A percentile compares a stretch with the other conserved stretches of the same genome.
Evolutionary conservation across 2,113 vertebrate genomes (phyloP).

Genomic region (Pterophyllum scalare): DNA sequence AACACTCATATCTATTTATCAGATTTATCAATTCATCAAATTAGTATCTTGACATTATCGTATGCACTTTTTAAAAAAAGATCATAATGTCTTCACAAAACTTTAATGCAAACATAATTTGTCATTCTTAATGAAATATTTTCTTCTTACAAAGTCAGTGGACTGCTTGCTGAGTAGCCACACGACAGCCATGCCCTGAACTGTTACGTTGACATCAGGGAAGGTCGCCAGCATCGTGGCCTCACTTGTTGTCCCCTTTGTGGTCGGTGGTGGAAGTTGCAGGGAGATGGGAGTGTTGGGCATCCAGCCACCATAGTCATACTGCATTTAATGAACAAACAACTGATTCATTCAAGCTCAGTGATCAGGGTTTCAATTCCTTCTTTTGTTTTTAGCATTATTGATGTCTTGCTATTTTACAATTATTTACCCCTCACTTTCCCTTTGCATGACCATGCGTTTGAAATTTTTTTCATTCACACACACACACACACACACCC

Average conservation of each 20-base stretch:
- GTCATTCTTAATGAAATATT: background rate
- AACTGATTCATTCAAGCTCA: background rate
- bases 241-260: slow-evolving; percentile 51
- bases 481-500: no score
- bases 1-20: no score
- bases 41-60: background rate
- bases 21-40: no score
- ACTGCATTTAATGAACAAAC: slow-evolving; percentile 46
- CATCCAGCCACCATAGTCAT: slow-evolving; percentile 70
- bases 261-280: slow-evolving; percentile 63
- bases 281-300: slow-evolving; percentile 65
- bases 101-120: background rate
- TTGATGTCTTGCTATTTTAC: background rate
- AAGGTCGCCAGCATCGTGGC: slow-evolving; percentile 51
- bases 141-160: slow-evolving; percentile 59
- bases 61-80: background rate
- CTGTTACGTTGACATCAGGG: slow-evolving; percentile 47
- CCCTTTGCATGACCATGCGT: background rate
- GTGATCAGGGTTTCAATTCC: background rate
- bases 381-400: background rate
- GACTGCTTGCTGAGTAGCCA: slow-evolving; percentile 66
- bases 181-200: slow-evolving; percentile 16
- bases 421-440: no score
- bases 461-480: background rate
- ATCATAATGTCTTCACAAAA: background rate